These are phyloP conservation scores for Sus cebifrons DNA, from an alignment of 2,797 vertebrate genomes.

Conservation along the genomic window DNA sequence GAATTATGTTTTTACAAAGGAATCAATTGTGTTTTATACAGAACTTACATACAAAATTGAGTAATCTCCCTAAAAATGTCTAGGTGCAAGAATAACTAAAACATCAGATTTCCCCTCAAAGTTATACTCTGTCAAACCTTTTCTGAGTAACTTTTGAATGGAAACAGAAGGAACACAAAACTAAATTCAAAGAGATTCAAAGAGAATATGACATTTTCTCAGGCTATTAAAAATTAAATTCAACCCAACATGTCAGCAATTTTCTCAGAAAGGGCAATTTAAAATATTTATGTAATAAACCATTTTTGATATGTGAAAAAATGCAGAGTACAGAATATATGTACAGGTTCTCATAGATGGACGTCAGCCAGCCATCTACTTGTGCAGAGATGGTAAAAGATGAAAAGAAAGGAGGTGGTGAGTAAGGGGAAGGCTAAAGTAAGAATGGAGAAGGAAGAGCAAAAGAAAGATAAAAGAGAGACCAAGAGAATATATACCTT, in stretches of 20 bases:
- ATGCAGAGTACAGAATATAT: neutral
- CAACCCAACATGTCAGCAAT: neutral
- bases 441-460: neutral
- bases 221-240: constrained; percentile 40
- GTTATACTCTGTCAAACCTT: neutral
- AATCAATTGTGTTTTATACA: neutral
- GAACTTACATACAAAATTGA: constrained; percentile 8
- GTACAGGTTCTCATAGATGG: neutral
- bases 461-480: neutral
- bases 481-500: neutral
- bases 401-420: neutral
- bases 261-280: neutral
- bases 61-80: neutral
- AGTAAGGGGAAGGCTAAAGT: neutral
- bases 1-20: neutral
- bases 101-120: neutral
- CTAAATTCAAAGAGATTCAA: constrained; percentile 42
- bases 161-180: constrained; percentile 51
- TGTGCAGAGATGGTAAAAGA: neutral
- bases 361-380: neutral
- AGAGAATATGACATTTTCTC: neutral
- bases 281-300: constrained; percentile 30
- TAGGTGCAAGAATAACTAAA: neutral
- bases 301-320: neutral
- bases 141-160: constrained; percentile 24